Conservation (phyloP, 2,797 vertebrate species). For the Sebastes matsubarae region DNA sequence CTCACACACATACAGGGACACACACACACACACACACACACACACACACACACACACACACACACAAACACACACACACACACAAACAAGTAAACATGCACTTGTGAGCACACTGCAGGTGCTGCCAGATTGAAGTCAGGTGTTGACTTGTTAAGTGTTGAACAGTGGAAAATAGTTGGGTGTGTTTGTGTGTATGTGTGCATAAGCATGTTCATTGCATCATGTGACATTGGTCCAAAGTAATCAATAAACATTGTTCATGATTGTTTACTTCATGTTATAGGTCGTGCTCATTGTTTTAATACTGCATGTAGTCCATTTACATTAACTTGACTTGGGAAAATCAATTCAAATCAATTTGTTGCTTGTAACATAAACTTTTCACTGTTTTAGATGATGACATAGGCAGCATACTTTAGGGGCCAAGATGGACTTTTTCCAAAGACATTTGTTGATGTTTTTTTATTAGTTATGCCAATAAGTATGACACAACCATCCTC, state of each 20-base stretch:
- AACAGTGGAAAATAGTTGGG: constrained; percentile 3
- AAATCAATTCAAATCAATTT: neutral
- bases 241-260: neutral
- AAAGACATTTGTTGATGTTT: neutral
- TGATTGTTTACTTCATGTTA: neutral
- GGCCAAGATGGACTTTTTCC: neutral
- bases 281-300: neutral
- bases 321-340: neutral
- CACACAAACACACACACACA: neutral
- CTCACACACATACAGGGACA: constrained; percentile 59
- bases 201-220: neutral
- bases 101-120: constrained; percentile 48
- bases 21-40: constrained; percentile 20
- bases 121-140: constrained; percentile 66
- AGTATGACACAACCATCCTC: neutral
- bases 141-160: constrained; percentile 62
- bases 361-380: neutral
- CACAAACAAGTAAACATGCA: constrained; percentile 11
- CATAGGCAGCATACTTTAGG: neutral
- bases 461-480: neutral
- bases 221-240: neutral
- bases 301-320: neutral
- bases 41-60: constrained; percentile 16
- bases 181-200: constrained; percentile 24
- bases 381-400: neutral